A percentile compares a stretch with the other conserved stretches of the same genome.
Conservation (phyloP, 2,888 invertebrate species). For the Emmelina monodactyla region DNA sequence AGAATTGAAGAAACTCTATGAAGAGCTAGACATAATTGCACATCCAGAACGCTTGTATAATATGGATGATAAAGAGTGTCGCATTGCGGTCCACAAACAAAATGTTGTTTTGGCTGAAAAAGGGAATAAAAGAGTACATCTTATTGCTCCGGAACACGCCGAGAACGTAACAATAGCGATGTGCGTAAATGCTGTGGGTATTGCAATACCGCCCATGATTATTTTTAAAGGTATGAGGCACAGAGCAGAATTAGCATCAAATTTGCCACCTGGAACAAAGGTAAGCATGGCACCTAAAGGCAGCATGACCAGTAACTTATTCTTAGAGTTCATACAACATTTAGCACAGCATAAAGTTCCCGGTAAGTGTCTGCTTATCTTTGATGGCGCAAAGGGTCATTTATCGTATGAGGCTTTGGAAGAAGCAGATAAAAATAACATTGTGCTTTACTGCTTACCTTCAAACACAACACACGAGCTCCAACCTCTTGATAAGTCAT, state of each 20-base stretch:
- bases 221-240: slow-evolving; percentile 12
- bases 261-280: slow-evolving; percentile 13
- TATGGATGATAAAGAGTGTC: slow-evolving; percentile 15
- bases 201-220: slow-evolving; percentile 14
- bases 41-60: slow-evolving; percentile 17
- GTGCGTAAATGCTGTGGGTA: slow-evolving; percentile 14
- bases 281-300: slow-evolving; percentile 11
- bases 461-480: slow-evolving; percentile 12
- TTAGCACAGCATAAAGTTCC: slow-evolving; percentile 9
- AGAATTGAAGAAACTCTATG: slow-evolving; percentile 15
- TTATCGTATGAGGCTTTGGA: slow-evolving; percentile 12
- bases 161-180: slow-evolving; percentile 15
- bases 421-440: slow-evolving; percentile 13
- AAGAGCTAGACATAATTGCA: slow-evolving; percentile 14
- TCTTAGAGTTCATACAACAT: slow-evolving; percentile 12
- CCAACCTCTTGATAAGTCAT: slow-evolving; percentile 12
- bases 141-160: slow-evolving; percentile 14
- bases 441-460: slow-evolving; percentile 11
- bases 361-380: slow-evolving; percentile 13
- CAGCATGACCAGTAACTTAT: slow-evolving; percentile 6
- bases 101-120: slow-evolving; percentile 12
- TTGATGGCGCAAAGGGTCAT: slow-evolving; percentile 15
- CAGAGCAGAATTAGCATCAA: slow-evolving; percentile 11
- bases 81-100: slow-evolving; percentile 16
- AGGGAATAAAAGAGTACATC: slow-evolving; percentile 12